phyloP scores from a whole-genome alignment of 2,797 vertebrate genomes.

The Myiotriccus ornatus region DNA sequence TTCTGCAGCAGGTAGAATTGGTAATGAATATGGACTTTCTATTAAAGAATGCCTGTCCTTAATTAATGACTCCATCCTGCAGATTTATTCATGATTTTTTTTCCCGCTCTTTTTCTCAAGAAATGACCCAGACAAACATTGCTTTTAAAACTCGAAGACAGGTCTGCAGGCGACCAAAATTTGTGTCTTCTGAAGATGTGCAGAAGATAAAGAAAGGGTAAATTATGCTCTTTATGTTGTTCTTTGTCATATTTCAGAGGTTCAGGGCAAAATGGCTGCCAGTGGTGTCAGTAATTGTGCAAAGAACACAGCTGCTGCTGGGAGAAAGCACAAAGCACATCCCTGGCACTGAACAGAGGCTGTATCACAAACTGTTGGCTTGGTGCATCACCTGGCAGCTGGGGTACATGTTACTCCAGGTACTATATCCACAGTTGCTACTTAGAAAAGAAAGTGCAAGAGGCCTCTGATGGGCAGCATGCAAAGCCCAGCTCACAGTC shows the following conservation, averaged over 20 bases:
- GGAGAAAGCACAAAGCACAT: neutral
- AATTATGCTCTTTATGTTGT: neutral
- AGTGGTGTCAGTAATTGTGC: neutral
- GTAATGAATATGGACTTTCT: neutral
- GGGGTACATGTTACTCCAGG: neutral
- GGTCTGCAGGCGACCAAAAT: slow-evolving; percentile 70
- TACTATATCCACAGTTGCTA: neutral
- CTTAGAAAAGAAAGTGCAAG: neutral
- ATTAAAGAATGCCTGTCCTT: neutral
- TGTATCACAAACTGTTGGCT: neutral
- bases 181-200: slow-evolving; percentile 62
- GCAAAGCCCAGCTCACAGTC: neutral
- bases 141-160: slow-evolving; percentile 16
- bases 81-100: neutral
- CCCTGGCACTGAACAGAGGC: neutral
- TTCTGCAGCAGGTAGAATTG: neutral
- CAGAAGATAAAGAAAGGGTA: slow-evolving; percentile 32
- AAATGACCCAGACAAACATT: slow-evolving; percentile 73
- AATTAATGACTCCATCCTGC: neutral
- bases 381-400: neutral
- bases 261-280: neutral
- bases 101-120: slow-evolving; percentile 33
- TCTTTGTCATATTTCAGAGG: neutral
- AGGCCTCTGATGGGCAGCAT: neutral
- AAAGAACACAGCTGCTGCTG: neutral